phyloP scores from a whole-genome alignment of 2,797 vertebrate species.

The Prionace glauca region DNA sequence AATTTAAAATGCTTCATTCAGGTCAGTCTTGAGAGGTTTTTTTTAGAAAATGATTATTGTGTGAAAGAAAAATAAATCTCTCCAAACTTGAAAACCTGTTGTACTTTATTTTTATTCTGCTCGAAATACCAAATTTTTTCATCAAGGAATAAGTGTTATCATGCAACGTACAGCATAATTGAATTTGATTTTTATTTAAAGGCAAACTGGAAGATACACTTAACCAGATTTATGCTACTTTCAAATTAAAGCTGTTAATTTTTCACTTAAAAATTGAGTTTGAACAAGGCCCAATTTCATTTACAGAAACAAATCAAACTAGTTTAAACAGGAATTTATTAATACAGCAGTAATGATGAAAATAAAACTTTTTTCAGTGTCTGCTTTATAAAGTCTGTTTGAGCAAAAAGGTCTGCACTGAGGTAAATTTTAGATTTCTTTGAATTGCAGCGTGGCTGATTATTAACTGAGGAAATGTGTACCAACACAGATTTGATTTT shows the following conservation, averaged over 20 bases:
- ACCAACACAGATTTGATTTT: neutral
- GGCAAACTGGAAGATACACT: neutral
- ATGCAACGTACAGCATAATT: neutral
- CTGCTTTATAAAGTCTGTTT: neutral
- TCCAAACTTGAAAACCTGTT: neutral
- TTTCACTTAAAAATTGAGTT: neutral
- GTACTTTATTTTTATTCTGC: neutral
- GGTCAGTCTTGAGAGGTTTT: neutral
- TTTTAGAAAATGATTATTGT: neutral
- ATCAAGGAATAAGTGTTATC: neutral
- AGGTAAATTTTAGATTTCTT: neutral
- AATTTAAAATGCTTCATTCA: neutral
- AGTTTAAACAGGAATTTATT: neutral
- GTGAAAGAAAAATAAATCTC: neutral
- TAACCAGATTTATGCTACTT: neutral
- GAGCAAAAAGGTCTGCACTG: no score
- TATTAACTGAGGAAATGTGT: neutral
- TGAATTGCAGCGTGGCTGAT: neutral
- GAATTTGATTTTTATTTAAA: neutral
- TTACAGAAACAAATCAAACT: neutral
- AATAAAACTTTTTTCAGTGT: neutral
- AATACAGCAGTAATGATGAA: neutral
- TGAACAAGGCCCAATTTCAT: neutral
- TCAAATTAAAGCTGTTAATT: neutral
- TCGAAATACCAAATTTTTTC: neutral